Percentiles rank a stretch among this genome's conserved stretches.
Evolutionary conservation across 2,113 vertebrate species (phyloP).

Genomic region (Chelonoidis abingdonii): DNA sequence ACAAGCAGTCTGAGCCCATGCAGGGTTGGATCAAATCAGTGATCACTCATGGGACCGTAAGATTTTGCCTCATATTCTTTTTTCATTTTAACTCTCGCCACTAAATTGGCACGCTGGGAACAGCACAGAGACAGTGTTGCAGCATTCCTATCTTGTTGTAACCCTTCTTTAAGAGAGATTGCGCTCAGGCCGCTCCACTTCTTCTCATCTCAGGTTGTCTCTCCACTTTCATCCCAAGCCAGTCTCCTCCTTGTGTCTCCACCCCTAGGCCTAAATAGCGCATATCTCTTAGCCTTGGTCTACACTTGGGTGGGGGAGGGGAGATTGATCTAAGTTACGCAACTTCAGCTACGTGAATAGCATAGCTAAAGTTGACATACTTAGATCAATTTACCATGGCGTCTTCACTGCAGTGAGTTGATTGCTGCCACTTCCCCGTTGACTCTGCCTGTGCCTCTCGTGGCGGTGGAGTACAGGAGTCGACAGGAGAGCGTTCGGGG

Average conservation of each 20-base stretch:
- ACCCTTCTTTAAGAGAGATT: background rate
- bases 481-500: no score
- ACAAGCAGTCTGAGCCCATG: rapidly evolving
- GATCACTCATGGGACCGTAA: background rate
- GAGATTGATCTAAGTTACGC: no score
- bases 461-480: no score
- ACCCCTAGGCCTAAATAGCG: background rate
- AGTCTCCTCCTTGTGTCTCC: background rate
- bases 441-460: no score
- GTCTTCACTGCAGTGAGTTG: no score
- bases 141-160: background rate
- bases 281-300: background rate
- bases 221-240: background rate
- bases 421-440: no score
- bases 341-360: no score
- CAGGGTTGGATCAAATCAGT: background rate
- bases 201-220: background rate
- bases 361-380: no score
- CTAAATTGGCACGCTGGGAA: background rate
- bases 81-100: background rate
- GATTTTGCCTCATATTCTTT: background rate
- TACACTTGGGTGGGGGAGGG: no score
- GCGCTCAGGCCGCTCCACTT: background rate
- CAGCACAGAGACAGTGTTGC: background rate
- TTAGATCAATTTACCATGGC: no score